phyloP scores from a whole-genome alignment of 2,113 vertebrate genomes.

The Proteles cristata region DNA sequence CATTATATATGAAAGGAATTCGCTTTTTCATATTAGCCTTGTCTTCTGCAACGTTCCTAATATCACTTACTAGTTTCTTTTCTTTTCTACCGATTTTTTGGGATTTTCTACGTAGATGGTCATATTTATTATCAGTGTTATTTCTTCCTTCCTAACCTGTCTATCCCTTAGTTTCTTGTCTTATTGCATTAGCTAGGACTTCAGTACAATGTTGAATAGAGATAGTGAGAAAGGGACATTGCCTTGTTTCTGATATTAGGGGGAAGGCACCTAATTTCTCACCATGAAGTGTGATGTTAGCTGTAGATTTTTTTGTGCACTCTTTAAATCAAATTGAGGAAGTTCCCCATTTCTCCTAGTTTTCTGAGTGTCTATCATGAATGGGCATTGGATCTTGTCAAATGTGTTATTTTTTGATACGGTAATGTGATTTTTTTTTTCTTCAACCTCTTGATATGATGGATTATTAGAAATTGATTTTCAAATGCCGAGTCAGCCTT shows the following conservation, averaged over 20 bases:
- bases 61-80: background rate
- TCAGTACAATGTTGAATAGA: background rate
- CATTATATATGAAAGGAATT: background rate
- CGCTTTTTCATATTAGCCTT: background rate
- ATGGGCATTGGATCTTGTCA: background rate
- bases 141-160: background rate
- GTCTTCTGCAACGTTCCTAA: background rate
- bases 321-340: constrained; percentile 4
- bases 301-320: background rate
- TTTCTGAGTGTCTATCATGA: constrained; percentile 1
- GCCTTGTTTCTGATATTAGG: background rate
- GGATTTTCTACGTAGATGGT: background rate
- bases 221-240: background rate
- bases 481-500: constrained; percentile 8
- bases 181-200: background rate
- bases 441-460: background rate
- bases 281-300: background rate
- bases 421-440: background rate
- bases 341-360: background rate
- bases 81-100: background rate
- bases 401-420: background rate
- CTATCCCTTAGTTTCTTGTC: background rate
- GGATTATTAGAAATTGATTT: background rate
- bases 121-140: background rate
- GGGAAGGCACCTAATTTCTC: background rate